Percentiles rank a stretch among this genome's conserved stretches.
Conservation (phyloP, 2,888 invertebrate genomes). For the Heliconius sara region DNA sequence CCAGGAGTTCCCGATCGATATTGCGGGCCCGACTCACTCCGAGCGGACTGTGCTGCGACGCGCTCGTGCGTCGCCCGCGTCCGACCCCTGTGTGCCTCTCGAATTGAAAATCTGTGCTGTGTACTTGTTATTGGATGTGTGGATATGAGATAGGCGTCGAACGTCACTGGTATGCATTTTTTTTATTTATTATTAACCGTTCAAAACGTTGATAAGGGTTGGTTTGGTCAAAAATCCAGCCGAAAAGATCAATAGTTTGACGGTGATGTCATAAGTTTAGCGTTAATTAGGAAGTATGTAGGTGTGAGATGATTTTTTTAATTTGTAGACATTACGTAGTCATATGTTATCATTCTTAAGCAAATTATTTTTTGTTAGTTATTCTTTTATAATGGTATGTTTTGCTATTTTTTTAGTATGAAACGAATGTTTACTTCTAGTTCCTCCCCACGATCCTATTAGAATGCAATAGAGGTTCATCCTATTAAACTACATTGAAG, state of each 20-base stretch:
- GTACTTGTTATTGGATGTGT: conserved; percentile 58
- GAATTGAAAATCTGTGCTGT: conserved; percentile 52
- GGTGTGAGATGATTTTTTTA: conserved; percentile 41
- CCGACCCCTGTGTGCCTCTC: conserved; percentile 56
- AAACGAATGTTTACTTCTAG: conserved; percentile 4
- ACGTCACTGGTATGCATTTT: conserved; percentile 63
- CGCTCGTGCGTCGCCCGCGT: conserved; percentile 63
- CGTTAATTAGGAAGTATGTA: conserved; percentile 50
- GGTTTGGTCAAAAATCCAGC: conserved; percentile 5
- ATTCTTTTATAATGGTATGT: neutral
- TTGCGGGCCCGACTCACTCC: conserved; percentile 64
- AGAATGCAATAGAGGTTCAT: conserved; percentile 30
- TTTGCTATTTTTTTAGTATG: neutral
- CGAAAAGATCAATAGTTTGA: conserved; percentile 67
- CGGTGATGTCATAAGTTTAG: conserved; percentile 63
- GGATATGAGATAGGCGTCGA: conserved; percentile 75
- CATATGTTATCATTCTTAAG: neutral
- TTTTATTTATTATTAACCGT: conserved; percentile 13
- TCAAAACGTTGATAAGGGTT: neutral
- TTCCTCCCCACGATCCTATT: conserved; percentile 27
- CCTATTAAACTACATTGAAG: conserved; percentile 37
- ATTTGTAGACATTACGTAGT: conserved; percentile 5
- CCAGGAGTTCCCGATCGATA: conserved; percentile 79
- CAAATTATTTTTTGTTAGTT: neutral
- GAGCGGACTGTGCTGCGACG: conserved; percentile 66